These are phyloP conservation scores for Eidolon helvum DNA, from an alignment of 2,113 vertebrate species.

Conservation along the genomic window DNA sequence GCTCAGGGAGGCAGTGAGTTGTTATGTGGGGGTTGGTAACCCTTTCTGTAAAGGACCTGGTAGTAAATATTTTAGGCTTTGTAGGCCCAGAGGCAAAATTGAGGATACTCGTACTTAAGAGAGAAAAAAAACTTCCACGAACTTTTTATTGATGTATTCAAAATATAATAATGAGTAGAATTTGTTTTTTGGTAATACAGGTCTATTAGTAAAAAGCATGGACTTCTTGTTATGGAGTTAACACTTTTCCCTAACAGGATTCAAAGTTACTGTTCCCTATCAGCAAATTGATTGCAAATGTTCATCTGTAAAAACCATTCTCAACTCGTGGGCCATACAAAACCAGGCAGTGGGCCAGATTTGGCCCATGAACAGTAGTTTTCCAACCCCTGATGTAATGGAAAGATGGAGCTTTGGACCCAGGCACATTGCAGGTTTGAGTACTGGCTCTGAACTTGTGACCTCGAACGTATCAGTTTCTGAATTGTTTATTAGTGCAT, in stretches of 20 bases:
- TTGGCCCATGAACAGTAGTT: background rate
- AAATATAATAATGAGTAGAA: background rate
- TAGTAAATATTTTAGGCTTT: conserved; percentile 36
- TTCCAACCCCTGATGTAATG: background rate
- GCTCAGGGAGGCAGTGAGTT: background rate
- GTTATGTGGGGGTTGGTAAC: background rate
- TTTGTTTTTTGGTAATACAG: background rate
- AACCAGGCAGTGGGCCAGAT: background rate
- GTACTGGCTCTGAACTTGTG: background rate
- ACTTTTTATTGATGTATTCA: conserved; percentile 4
- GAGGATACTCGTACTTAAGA: background rate
- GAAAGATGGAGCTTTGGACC: background rate
- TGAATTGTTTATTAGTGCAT: conserved; percentile 18
- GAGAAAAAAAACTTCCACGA: background rate
- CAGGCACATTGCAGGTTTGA: background rate
- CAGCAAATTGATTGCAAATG: conserved; percentile 7
- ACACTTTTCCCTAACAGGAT: conserved; percentile 24
- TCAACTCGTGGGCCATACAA: background rate
- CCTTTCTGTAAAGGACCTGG: background rate
- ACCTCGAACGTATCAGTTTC: conserved; percentile 11
- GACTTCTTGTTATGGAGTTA: conserved; percentile 26
- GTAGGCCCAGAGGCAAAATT: background rate
- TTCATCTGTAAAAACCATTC: conserved; percentile 32
- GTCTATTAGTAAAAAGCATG: background rate
- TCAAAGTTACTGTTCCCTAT: conserved; percentile 15